A percentile compares a stretch with the other conserved stretches of the same genome.
Evolutionary conservation across 2,113 vertebrate species (phyloP).

Genomic region (Thryonomys swinderianus): DNA sequence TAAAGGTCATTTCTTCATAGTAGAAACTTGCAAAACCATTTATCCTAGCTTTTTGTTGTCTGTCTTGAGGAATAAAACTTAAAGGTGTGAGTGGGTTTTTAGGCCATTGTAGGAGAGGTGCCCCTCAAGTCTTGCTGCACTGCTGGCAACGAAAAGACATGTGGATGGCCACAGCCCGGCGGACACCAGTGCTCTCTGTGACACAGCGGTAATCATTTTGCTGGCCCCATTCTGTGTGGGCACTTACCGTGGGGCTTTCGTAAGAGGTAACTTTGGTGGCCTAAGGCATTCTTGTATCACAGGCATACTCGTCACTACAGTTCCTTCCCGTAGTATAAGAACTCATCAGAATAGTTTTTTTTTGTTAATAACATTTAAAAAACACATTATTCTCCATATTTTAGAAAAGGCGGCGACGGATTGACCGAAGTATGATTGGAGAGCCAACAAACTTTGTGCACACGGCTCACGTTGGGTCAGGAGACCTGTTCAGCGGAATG

Average conservation of each 20-base stretch:
- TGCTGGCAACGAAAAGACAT: background rate
- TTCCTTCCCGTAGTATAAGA: background rate
- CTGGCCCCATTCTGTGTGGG: background rate
- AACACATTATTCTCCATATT: constrained; percentile 27
- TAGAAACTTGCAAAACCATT: background rate
- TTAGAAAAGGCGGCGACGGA: constrained; percentile 92
- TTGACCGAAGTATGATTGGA: constrained; percentile 95
- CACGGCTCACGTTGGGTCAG: constrained; percentile 94
- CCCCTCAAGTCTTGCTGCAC: too few relatives aligned
- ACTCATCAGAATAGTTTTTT: background rate
- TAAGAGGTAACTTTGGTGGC: background rate
- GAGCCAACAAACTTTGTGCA: constrained; percentile 95
- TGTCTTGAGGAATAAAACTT: background rate
- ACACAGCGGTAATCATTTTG: background rate
- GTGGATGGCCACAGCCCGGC: background rate
- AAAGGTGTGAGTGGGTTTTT: background rate
- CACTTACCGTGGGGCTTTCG: background rate
- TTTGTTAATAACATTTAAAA: constrained; percentile 3
- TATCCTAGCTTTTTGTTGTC: background rate
- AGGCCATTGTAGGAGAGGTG: background rate
- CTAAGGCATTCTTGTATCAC: background rate
- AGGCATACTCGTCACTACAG: background rate
- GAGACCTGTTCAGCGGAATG: constrained; percentile 93
- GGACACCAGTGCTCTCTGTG: background rate
- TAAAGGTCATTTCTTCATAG: background rate